A percentile compares a stretch with the other conserved stretches of the same genome.
These are phyloP conservation scores for Busseola fusca DNA, from an alignment of 2,888 invertebrate genomes.

Conservation along the genomic window DNA sequence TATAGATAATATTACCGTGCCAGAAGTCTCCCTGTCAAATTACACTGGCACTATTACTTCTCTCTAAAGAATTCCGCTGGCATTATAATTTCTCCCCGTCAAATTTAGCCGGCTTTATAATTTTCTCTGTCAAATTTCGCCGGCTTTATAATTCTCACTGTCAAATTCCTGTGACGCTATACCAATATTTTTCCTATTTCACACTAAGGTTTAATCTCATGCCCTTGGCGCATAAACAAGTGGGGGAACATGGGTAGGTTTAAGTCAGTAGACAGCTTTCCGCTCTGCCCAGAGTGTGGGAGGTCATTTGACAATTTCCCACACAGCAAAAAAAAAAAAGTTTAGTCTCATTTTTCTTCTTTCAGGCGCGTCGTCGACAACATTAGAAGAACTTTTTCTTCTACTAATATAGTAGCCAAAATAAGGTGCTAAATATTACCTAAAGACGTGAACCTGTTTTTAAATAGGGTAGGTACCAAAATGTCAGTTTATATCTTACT, in stretches of 20 bases:
- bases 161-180: not conserved
- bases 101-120: rapidly evolving
- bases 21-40: not conserved
- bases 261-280: too few species aligned
- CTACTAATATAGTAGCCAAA: not conserved
- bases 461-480: conserved; percentile 58
- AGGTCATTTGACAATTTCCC: too few species aligned
- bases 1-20: too few species aligned
- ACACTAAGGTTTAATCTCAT: not conserved
- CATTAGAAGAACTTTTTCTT: not conserved
- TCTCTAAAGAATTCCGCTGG: not conserved
- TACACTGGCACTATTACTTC: too few species aligned
- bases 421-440: not conserved
- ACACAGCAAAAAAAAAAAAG: too few species aligned
- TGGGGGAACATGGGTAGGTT: too few species aligned
- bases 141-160: not conserved
- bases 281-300: too few species aligned
- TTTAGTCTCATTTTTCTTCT: not conserved
- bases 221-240: too few species aligned
- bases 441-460: conserved; percentile 21
- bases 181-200: not conserved
- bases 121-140: not conserved
- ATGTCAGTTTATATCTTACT: conserved; percentile 65
- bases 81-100: not conserved
- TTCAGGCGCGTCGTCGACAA: not conserved